Base-by-base conservation (phyloP, 2,113 vertebrate species). In the Onychostruthus taczanowskii region DNA sequence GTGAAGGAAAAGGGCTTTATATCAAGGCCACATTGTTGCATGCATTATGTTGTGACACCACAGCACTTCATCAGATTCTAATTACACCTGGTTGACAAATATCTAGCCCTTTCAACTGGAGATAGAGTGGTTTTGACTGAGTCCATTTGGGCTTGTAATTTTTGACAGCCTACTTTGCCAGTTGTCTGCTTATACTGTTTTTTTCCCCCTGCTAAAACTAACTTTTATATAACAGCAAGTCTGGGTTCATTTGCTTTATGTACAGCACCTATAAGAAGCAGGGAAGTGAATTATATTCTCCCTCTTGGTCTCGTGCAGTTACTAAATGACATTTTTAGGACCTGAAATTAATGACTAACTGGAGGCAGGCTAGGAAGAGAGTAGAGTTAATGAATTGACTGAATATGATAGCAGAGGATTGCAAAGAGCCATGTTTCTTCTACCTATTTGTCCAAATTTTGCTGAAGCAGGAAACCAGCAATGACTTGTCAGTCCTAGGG, bases 261-360 rank as follows among this genome's bases (percentile, higher is more conserved):
- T 59, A 67, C 37, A 82, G 67, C 75, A 81, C 93, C 95, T 70
- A 31, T 91, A 85, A 91, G 83, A 95, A 70, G 50, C 85, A 89
- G 76, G 47, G 49, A 87, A 97, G 93, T 95, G 94, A 96, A 95
- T 89, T 96, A 94, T 75, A 84, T 83, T 96, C 82, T 93, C 76
- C 68, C 77, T 95, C 83, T 75, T 84, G 87, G 69, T 92, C 90
- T 96, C 5, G 2, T 85, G 81, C 72, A 84, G 58, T 97, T 95
- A 94, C 89, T 95, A 95, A 97, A 96, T 96, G 95, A 90, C 87
- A 82, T 96, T 95, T 97, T 95, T 91, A 97, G 91, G 87, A 92
- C 82, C 70, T 93, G 94, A 87, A 78, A 92, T 93, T 95, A 92
- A 91, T 21, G 0, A 68, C 90, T 95, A 96, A 95, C 86, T 83